Conservation (phyloP, 1,140 invertebrate genomes). For the Sarcophaga bullata region DNA sequence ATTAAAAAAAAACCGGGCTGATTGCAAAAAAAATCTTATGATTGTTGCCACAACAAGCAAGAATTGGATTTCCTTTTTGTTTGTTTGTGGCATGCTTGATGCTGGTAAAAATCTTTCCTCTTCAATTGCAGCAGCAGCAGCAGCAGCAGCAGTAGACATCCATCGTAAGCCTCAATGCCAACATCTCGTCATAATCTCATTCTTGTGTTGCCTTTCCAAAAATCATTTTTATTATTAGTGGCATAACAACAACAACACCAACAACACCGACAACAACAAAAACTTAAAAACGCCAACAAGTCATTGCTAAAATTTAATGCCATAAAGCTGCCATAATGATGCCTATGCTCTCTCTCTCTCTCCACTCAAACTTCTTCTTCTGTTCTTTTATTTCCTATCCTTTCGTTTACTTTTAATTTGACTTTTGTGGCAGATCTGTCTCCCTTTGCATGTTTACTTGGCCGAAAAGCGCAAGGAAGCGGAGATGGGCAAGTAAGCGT, state of each 20-base stretch:
- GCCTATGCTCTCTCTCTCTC: background rate
- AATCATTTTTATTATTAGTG: background rate
- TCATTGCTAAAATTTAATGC: background rate
- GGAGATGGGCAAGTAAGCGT: no score
- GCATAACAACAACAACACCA: background rate
- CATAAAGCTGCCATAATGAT: conserved; percentile 15
- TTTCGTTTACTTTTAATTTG: no score
- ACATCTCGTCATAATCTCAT: background rate
- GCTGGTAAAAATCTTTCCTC: background rate
- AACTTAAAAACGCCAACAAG: background rate
- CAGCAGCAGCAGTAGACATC: background rate
- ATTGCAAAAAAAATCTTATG: background rate
- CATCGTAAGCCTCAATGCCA: no score
- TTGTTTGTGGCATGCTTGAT: background rate
- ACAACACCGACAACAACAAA: conserved; percentile 12
- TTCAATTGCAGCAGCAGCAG: background rate
- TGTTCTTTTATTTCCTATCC: no score
- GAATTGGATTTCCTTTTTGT: background rate
- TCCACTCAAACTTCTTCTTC: no score
- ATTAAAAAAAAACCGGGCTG: background rate
- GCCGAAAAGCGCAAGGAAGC: no score
- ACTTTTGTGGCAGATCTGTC: no score
- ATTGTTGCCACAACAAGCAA: background rate
- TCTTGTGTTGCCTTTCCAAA: background rate
- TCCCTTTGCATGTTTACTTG: no score